Conservation (phyloP, 1,140 invertebrate species). For the Aphidius gifuensis region DNA sequence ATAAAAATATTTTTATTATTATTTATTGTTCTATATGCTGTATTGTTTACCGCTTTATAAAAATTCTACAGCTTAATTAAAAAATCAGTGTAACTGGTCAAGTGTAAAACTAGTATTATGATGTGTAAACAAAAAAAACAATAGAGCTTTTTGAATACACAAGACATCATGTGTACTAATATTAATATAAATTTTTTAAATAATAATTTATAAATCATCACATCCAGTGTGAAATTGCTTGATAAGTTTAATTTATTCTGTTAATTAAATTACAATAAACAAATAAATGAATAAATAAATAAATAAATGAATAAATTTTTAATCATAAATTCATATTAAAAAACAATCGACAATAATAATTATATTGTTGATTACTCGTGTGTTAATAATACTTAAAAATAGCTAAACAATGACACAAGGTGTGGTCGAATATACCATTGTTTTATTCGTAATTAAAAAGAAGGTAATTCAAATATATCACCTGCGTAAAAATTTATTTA, state of each 20-base stretch:
- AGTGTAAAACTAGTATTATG: slow-evolving; percentile 29
- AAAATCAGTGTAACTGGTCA: slow-evolving; percentile 48
- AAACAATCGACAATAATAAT: slow-evolving; percentile 17
- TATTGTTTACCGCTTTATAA: too few relatives aligned
- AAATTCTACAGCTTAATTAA: slow-evolving; percentile 42
- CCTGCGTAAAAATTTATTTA: slow-evolving; percentile 35
- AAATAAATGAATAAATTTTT: too few relatives aligned
- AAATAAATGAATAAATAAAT: too few relatives aligned
- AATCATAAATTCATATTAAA: too few relatives aligned
- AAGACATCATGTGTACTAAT: not conserved
- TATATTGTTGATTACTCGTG: slow-evolving; percentile 19
- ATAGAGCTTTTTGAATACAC: not conserved
- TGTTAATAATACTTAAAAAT: slow-evolving; percentile 12
- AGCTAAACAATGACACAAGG: slow-evolving; percentile 39
- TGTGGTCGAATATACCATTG: slow-evolving; percentile 44
- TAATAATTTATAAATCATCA: not conserved
- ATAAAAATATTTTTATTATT: too few relatives aligned
- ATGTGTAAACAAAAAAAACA: slow-evolving; percentile 16
- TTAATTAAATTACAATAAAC: too few relatives aligned
- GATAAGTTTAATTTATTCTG: too few relatives aligned
- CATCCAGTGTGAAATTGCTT: too few relatives aligned
- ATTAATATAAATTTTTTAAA: slow-evolving; percentile 3
- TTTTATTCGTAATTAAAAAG: slow-evolving; percentile 50
- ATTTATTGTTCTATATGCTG: too few relatives aligned
- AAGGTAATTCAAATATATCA: slow-evolving; percentile 38